Evolutionary conservation across 2,888 invertebrate species (phyloP), one percentile per base, ranked within the genome.

Genomic region (Drosophila gaucha): DNA sequence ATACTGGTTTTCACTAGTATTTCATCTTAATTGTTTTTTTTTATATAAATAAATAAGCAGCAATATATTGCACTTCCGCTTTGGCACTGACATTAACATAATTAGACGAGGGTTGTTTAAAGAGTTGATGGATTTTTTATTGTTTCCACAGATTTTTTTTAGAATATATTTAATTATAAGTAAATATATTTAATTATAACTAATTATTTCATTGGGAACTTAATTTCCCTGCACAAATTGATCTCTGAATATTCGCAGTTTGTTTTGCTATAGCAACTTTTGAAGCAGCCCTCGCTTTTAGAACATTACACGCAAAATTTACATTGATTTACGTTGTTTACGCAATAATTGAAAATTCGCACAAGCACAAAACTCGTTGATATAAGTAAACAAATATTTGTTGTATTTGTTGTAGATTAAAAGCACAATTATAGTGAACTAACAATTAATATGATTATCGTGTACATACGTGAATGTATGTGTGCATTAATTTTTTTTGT

Each of bases 241-340:
- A 18, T 16, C 10, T 14, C 36, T n/a, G 9, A 16, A 8, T 6
- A 10, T 28, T 18, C 3, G 12, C 16, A 44, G 4, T 9, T 10
- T 6, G n/a, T 10, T 10, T 18, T 26, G 5, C 10, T 10, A 16
- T 30, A 2, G 8, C n/a, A 46, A 30, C 5, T 0, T 9, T 47
- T 24, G 2, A 16, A 49, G 18, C 55, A 44, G 1, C 76, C 58
- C 65, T 59, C 75, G 52, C 22, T 2, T 4, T 1, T 28, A 9
- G 6, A 16, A 28, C 3, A 18, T 35, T 41, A 60, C 68, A 74
- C 47, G 41, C 68, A 67, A 52, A 38, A 46, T 54, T 54, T 56
- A 57, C 63, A 74, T 58, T 57, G 69, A 60, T 52, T 52, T 14
- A 50, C 28, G 44, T 39, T 39, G 51, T 72, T 72, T 75, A 72